Conservation (phyloP, 2,888 invertebrate genomes). For the Nasonia oneida region DNA sequence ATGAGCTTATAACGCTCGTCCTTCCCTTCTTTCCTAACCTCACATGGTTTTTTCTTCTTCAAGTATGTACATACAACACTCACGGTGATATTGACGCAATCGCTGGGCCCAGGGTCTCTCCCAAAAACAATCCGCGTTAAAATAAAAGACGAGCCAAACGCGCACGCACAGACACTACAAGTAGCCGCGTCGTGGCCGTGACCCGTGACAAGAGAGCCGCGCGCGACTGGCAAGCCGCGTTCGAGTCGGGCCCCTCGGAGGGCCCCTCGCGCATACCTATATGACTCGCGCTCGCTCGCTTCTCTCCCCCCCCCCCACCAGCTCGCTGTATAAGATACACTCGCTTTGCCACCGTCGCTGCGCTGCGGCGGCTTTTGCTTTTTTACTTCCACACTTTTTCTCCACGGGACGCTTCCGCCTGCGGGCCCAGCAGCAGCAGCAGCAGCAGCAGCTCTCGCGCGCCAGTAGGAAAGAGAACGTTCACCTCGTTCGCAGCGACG, state of each 20-base stretch:
- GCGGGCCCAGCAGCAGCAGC: background rate
- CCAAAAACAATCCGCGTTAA: background rate
- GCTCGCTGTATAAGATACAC: background rate
- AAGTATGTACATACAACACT: background rate
- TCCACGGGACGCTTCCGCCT: constrained; percentile 22
- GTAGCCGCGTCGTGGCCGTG: constrained; percentile 55
- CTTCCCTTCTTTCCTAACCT: background rate
- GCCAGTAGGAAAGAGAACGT: constrained; percentile 34
- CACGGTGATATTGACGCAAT: background rate
- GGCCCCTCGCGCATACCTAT: constrained; percentile 21
- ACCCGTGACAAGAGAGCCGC: constrained; percentile 60
- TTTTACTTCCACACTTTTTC: constrained; percentile 7
- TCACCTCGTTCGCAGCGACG: constrained; percentile 28
- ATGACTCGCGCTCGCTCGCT: background rate
- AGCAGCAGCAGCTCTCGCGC: background rate
- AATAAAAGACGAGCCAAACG: background rate
- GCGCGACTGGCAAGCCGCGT: constrained; percentile 50
- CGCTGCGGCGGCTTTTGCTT: background rate
- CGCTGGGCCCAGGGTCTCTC: too few relatives aligned
- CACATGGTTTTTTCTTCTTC: background rate
- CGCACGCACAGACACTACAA: background rate
- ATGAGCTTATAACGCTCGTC: background rate
- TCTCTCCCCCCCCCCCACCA: background rate
- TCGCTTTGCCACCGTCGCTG: background rate
- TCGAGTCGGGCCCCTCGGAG: constrained; percentile 24